Evolutionary conservation across 2,113 vertebrate genomes (phyloP).

Genomic region (Fulica atra): DNA sequence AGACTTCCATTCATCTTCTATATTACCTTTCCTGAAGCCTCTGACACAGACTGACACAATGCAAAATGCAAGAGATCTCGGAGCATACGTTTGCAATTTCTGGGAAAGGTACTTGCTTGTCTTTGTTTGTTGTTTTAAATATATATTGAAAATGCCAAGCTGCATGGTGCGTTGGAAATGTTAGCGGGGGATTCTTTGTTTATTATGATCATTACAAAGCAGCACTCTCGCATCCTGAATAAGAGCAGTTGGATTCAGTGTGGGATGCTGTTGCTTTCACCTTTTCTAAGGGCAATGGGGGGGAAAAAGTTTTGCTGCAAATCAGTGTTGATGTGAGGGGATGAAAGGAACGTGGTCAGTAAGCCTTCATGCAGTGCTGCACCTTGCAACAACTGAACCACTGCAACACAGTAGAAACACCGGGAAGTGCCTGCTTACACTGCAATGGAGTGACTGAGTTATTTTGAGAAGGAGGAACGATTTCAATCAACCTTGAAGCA

Average conservation of each 20-base stretch:
- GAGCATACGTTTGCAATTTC: constrained; percentile 77
- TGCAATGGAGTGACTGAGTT: background rate
- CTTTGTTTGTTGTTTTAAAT: constrained; percentile 78
- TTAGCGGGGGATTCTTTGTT: constrained; percentile 59
- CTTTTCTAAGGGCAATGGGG: constrained; percentile 2
- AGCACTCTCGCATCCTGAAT: background rate
- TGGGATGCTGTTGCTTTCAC: background rate
- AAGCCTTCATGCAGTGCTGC: background rate
- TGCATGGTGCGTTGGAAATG: constrained; percentile 11
- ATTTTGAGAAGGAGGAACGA: background rate
- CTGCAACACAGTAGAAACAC: background rate
- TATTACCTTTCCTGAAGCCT: constrained; percentile 85
- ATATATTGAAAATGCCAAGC: constrained; percentile 71
- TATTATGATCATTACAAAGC: constrained; percentile 40
- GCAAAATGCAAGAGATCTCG: constrained; percentile 79
- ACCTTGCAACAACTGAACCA: background rate
- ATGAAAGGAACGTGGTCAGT: background rate
- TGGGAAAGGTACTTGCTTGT: constrained; percentile 65
- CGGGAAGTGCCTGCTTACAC: background rate
- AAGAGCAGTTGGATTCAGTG: background rate
- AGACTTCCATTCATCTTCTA: constrained; percentile 88
- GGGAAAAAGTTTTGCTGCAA: constrained; percentile 44
- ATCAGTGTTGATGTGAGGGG: background rate
- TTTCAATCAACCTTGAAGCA: background rate
- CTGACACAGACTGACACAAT: constrained; percentile 83